Base-by-base conservation (phyloP, 1,140 invertebrate genomes). In the Drusus annulatus region DNA sequence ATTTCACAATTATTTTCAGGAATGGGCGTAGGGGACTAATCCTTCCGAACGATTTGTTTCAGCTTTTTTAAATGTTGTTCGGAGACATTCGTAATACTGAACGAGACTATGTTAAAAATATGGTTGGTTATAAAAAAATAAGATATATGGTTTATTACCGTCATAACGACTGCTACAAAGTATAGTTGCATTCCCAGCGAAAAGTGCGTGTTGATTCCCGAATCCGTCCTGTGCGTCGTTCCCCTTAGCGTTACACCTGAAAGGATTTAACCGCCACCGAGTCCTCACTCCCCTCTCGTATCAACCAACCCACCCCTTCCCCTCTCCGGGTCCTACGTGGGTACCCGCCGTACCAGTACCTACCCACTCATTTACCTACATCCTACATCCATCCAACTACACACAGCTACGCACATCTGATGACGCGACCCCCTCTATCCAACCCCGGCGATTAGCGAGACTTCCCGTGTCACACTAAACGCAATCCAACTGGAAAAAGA, bases 221-320 rank as follows among this genome's bases (percentile, higher is more conserved):
- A 71, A 78, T 28, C 78, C 56, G 78, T 19, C 78, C 81, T 17
- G 31, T 58, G 80, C 52, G 58, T 68, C 10, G 69, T 76, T 74
- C 82, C 82, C 82, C 80, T 83, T 77, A 73, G 82, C 82, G 82
- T 83, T 79, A 83, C 82, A 83, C 82, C 82, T 83, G 82, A 83
- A n/a, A 79, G 60, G 76, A 51, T 75, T 69, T 65, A 83, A 83
- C 82, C 82, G 82, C 76, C 78, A 65, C 65, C 36, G 69, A 17
- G 78, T 16, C 21, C 76, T 77, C 79, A 36, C 69, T 28, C 77
- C 65, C 63, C 76, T 52, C 50, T 23, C 45, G 19, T 31, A 51
- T 23, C 52, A 10, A 8, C 21, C 28, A 16, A 58, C 23, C 45
- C 1, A 19, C 25, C 71, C 71, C 28, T 51, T 10, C 13, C 7